phyloP scores from a whole-genome alignment of 2,797 vertebrate species.

The Melanogrammus aeglefinus region DNA sequence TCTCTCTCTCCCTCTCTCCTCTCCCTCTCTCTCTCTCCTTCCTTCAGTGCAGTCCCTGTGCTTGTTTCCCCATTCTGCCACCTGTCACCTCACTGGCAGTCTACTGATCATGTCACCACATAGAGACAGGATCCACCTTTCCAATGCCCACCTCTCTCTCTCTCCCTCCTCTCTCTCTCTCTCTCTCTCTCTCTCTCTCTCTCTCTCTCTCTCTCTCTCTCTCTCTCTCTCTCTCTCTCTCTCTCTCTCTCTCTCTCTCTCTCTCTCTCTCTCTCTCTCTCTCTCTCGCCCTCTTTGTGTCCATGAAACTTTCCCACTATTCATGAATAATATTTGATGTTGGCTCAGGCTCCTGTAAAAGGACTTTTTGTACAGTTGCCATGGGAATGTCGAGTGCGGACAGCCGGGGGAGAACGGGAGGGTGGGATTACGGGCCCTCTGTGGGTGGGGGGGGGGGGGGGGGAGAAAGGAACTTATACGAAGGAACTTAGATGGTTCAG shows the following conservation, averaged over 20 bases:
- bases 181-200: slow-evolving; percentile 2
- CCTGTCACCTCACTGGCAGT: not conserved
- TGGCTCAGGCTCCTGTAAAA: slow-evolving; percentile 48
- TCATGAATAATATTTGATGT: slow-evolving; percentile 65
- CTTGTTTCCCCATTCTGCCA: not conserved
- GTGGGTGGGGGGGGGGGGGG: slow-evolving; percentile 30
- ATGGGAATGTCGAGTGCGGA: slow-evolving; percentile 67
- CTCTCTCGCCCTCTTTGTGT: slow-evolving; percentile 37
- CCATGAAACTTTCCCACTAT: slow-evolving; percentile 55
- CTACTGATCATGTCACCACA: slow-evolving; percentile 60
- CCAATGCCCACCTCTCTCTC: slow-evolving; percentile 2
- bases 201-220: not conserved
- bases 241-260: not conserved
- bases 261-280: not conserved
- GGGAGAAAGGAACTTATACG: slow-evolving; percentile 43
- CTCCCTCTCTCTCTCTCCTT: not conserved
- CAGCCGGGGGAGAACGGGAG: slow-evolving; percentile 28
- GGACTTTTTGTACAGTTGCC: slow-evolving; percentile 65
- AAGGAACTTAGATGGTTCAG: slow-evolving; percentile 15
- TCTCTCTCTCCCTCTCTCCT: not conserved
- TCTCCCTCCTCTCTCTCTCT: slow-evolving; percentile 35
- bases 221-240: not conserved
- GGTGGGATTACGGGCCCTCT: slow-evolving; percentile 42
- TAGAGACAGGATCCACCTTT: slow-evolving; percentile 68
- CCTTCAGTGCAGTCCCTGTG: not conserved